phyloP scores from a whole-genome alignment of 2,113 vertebrate genomes.

The Tachuris rubrigastra region DNA sequence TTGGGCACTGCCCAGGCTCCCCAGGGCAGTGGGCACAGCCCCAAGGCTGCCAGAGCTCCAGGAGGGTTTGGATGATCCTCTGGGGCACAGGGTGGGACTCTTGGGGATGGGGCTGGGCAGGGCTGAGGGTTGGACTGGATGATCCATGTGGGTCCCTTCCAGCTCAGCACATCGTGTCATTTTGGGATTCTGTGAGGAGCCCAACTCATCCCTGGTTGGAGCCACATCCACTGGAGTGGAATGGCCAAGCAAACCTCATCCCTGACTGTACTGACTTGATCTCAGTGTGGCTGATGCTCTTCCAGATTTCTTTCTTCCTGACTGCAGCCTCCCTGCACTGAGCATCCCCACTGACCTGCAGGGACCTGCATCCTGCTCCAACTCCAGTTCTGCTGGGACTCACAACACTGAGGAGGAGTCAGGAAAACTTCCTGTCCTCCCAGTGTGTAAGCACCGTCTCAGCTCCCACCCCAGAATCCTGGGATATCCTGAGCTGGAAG shows the following conservation, averaged over 20 bases:
- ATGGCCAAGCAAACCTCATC: not conserved
- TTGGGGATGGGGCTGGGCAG: not conserved
- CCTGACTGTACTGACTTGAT: not conserved
- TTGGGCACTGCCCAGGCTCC: not conserved
- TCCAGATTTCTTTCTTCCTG: not conserved
- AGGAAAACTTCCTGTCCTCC: not conserved
- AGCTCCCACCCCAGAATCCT: not conserved
- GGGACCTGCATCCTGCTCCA: not conserved
- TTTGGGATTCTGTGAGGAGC: not conserved
- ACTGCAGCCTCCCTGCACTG: not conserved
- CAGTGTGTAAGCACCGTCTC: not conserved
- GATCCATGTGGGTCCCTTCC: not conserved
- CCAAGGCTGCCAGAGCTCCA: not conserved
- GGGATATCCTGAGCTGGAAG: not conserved
- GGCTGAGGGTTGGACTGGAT: not conserved
- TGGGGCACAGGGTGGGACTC: not conserved
- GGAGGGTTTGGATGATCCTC: not conserved
- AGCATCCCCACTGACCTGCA: not conserved
- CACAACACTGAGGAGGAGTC: not conserved
- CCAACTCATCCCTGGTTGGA: not conserved
- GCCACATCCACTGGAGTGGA: not conserved
- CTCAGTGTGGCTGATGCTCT: accelerated
- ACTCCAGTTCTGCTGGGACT: accelerated
- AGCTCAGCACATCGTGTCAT: not conserved
- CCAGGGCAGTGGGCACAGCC: not conserved